phyloP scores from a whole-genome alignment of 2,113 vertebrate species.

The Paratilapia polleni region DNA sequence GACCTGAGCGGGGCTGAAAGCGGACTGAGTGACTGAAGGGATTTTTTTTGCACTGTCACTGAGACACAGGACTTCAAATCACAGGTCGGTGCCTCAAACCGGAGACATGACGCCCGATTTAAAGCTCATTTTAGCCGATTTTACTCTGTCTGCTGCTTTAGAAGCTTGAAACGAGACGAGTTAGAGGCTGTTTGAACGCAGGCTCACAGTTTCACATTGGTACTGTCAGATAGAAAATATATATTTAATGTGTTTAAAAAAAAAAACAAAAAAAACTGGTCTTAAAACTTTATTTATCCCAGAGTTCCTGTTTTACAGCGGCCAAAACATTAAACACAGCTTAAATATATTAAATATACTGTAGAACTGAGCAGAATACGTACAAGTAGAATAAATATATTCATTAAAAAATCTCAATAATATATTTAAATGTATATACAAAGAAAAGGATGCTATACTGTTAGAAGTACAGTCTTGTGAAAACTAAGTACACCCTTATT shows the following conservation, averaged over 20 bases:
- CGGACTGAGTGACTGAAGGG: neutral
- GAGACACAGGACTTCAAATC: slow-evolving; percentile 23
- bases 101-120: neutral
- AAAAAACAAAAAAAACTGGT: no score
- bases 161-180: neutral
- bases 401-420: no score
- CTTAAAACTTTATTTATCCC: neutral
- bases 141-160: no score
- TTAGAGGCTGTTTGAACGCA: neutral
- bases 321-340: neutral
- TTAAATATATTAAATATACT: neutral
- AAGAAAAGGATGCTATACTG: neutral
- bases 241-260: no score
- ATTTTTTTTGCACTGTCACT: slow-evolving; percentile 69
- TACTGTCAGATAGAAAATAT: neutral
- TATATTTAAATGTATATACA: neutral
- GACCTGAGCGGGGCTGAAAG: neutral
- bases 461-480: neutral
- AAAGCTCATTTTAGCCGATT: neutral
- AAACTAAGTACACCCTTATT: neutral
- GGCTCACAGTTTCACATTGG: neutral
- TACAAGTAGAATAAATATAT: no score
- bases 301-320: neutral
- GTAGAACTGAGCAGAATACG: no score
- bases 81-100: slow-evolving; percentile 51